Evolutionary conservation across 2,888 invertebrate genomes (phyloP).

Genomic region (Bombylius discolor): DNA sequence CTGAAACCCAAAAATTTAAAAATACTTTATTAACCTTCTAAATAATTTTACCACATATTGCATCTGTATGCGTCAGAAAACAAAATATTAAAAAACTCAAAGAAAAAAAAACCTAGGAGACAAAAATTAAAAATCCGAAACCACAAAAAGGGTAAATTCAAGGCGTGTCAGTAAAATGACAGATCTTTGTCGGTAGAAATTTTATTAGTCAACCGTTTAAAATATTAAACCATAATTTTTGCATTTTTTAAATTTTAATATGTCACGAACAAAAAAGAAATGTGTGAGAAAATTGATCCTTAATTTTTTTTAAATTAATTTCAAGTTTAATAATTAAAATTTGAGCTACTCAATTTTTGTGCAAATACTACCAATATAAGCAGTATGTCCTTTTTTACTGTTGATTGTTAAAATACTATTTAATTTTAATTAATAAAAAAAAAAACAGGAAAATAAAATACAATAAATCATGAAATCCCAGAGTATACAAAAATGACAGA

Average conservation of each 20-base stretch:
- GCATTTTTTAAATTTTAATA: too few species aligned
- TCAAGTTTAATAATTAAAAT: too few species aligned
- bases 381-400: too few species aligned
- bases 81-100: background rate
- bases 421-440: background rate
- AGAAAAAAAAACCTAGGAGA: background rate
- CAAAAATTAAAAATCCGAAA: background rate
- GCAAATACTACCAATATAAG: too few species aligned
- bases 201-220: background rate
- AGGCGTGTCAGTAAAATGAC: background rate
- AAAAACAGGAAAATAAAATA: background rate
- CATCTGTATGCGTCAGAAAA: background rate
- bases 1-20: too few species aligned
- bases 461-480: slow-evolving; percentile 13
- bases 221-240: background rate
- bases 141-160: background rate
- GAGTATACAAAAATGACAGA: slow-evolving; percentile 11
- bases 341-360: too few species aligned
- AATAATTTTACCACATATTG: too few species aligned
- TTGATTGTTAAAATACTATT: too few species aligned
- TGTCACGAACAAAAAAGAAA: too few species aligned
- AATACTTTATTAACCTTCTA: too few species aligned
- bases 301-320: too few species aligned
- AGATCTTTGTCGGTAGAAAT: background rate
- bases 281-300: too few species aligned